These are phyloP conservation scores for Plectropomus leopardus DNA, from an alignment of 2,113 vertebrate species.

Conservation along the genomic window DNA sequence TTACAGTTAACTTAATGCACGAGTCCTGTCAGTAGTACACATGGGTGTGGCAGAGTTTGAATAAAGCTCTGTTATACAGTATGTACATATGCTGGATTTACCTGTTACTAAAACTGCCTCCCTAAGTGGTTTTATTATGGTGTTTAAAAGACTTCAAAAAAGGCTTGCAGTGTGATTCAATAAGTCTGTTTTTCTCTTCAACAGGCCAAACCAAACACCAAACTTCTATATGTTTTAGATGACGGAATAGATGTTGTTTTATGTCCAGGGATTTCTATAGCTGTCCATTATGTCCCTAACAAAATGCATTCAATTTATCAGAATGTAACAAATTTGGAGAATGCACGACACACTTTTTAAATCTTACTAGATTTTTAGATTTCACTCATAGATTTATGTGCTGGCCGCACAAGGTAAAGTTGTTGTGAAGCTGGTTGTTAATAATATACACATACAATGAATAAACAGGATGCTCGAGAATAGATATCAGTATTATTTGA, in stretches of 20 bases:
- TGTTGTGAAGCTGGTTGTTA: too few relatives aligned
- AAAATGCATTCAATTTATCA: too few relatives aligned
- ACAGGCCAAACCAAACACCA: not conserved
- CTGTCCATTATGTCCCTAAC: not conserved
- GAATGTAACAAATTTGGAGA: too few relatives aligned
- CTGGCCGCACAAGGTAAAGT: too few relatives aligned
- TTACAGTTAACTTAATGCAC: conserved; percentile 8
- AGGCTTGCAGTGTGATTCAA: not conserved
- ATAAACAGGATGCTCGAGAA: too few relatives aligned
- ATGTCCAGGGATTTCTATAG: not conserved
- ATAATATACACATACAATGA: too few relatives aligned
- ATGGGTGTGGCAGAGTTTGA: not conserved
- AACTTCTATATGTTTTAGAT: too few relatives aligned
- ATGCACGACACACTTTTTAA: too few relatives aligned
- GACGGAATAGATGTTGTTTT: not conserved
- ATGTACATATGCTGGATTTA: not conserved
- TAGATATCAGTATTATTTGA: too few relatives aligned
- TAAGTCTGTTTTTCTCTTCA: not conserved
- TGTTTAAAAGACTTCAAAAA: not conserved
- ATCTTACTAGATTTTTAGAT: too few relatives aligned
- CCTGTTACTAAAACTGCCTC: not conserved
- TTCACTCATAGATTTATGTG: too few relatives aligned
- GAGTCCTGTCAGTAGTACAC: not conserved
- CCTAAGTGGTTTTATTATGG: not conserved
- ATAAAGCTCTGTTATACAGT: not conserved